Conservation (phyloP, 2,888 invertebrate species). For the Platycheirus albimanus region DNA sequence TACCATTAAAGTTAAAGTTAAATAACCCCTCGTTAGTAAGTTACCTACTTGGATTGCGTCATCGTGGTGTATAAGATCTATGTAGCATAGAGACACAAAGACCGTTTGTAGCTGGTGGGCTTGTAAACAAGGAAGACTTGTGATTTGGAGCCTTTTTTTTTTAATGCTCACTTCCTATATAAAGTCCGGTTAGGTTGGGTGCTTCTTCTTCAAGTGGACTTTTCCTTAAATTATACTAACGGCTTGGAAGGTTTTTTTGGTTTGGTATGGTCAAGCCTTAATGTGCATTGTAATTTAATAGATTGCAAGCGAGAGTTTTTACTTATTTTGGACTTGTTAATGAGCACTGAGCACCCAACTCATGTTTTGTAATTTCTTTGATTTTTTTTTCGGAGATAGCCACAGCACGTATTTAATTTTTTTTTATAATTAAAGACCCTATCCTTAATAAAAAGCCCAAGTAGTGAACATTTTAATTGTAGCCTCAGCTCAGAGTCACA, state of each 20-base stretch:
- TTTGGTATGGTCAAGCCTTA: constrained; percentile 4
- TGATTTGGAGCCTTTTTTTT: constrained; percentile 28
- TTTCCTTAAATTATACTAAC: constrained; percentile 1
- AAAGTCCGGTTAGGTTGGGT: constrained; percentile 21
- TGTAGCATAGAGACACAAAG: constrained; percentile 44
- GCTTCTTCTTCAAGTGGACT: constrained; percentile 3
- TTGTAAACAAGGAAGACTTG: constrained; percentile 42
- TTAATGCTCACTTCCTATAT: constrained; percentile 19
- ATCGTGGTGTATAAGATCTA: constrained; percentile 41
- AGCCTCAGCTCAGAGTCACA: too few species aligned
- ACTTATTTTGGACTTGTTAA: background rate
- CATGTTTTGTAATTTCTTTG: too few species aligned
- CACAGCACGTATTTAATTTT: too few species aligned
- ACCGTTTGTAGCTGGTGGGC: constrained; percentile 28
- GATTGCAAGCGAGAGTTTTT: background rate
- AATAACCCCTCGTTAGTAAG: constrained; percentile 39
- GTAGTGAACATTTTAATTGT: too few species aligned
- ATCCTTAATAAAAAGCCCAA: too few species aligned
- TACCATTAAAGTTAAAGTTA: constrained; percentile 37
- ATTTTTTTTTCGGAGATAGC: too few species aligned
- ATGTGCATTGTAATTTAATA: background rate
- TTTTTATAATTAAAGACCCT: too few species aligned
- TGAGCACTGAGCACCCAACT: background rate
- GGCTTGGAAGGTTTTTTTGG: constrained; percentile 16
- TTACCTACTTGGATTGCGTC: background rate